Percentiles rank a stretch among this genome's conserved stretches.
Conservation (phyloP, 37 sponge, comb jelly and placozoan genomes). For the Amphimedon queenslandica region DNA sequence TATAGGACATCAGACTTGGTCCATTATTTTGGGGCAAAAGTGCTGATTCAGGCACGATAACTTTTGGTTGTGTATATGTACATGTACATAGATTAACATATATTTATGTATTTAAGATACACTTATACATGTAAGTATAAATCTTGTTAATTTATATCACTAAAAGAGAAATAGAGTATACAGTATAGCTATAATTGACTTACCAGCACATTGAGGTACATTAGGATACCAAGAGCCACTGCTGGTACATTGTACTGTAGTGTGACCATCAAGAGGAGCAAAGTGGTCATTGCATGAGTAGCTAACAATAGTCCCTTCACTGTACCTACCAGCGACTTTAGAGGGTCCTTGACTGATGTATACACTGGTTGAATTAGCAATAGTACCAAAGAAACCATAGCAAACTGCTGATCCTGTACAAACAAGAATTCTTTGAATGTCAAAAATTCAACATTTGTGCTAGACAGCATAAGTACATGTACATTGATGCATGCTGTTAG, state of each 20-base stretch:
- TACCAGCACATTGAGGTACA: constrained; percentile 23
- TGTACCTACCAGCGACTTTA: constrained; percentile 5
- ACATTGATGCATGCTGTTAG: neutral
- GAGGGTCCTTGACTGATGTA: neutral
- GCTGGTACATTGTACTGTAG: neutral
- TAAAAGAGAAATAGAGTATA: too few relatives aligned
- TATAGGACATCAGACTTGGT: too few relatives aligned
- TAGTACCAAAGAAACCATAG: neutral
- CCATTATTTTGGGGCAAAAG: too few relatives aligned
- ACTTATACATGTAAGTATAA: too few relatives aligned
- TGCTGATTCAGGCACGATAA: too few relatives aligned
- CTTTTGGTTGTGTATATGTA: too few relatives aligned
- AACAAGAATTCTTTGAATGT: neutral
- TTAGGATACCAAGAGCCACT: constrained; percentile 18
- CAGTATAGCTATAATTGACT: too few relatives aligned
- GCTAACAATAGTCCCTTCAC: constrained; percentile 1
- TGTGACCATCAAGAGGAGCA: neutral
- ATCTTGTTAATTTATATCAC: too few relatives aligned
- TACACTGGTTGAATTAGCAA: neutral
- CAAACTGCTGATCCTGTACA: constrained; percentile 14
- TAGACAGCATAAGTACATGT: too few relatives aligned
- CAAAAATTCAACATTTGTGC: neutral
- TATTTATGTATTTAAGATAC: too few relatives aligned
- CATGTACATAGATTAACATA: too few relatives aligned
- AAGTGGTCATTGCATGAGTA: constrained; percentile 9